phyloP scores from a whole-genome alignment of 2,888 invertebrate species.

The Drosophila demipolita region DNA sequence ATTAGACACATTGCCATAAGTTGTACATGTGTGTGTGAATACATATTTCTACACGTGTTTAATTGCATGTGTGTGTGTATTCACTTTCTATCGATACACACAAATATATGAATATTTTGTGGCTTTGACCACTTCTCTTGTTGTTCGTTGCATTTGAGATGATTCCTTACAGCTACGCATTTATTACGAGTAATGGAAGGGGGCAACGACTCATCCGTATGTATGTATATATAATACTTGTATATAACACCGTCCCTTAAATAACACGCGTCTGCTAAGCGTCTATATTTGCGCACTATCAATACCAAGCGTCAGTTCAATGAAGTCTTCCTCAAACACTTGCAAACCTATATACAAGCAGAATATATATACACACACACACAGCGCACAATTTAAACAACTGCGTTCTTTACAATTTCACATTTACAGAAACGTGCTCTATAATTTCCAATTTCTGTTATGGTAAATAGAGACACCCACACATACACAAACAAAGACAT shows the following conservation, averaged over 20 bases:
- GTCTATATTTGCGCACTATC: constrained; percentile 68
- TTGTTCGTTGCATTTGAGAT: constrained; percentile 1
- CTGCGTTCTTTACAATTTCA: constrained; percentile 64
- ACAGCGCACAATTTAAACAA: constrained; percentile 36
- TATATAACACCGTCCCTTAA: constrained; percentile 33
- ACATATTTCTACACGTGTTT: constrained; percentile 3
- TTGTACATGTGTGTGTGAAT: not conserved
- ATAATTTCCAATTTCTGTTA: constrained; percentile 59
- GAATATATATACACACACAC: not conserved
- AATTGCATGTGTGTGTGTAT: constrained; percentile 1
- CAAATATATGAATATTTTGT: constrained; percentile 1
- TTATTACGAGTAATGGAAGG: not conserved
- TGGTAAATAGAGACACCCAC: constrained; percentile 56
- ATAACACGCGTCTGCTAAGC: constrained; percentile 55
- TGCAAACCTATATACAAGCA: constrained; percentile 8
- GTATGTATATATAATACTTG: constrained; percentile 7
- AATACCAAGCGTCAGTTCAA: constrained; percentile 61
- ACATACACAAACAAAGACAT: constrained; percentile 6
- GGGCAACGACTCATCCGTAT: not conserved
- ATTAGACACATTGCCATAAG: not conserved
- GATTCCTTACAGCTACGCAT: constrained; percentile 10
- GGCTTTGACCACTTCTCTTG: constrained; percentile 4
- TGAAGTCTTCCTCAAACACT: constrained; percentile 26
- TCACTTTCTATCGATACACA: constrained; percentile 10
- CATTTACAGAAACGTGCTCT: constrained; percentile 61